Evolutionary conservation across 2,797 vertebrate genomes (phyloP), one percentile per base, ranked within the genome.

Genomic region (Acipenser oxyrinchus): DNA sequence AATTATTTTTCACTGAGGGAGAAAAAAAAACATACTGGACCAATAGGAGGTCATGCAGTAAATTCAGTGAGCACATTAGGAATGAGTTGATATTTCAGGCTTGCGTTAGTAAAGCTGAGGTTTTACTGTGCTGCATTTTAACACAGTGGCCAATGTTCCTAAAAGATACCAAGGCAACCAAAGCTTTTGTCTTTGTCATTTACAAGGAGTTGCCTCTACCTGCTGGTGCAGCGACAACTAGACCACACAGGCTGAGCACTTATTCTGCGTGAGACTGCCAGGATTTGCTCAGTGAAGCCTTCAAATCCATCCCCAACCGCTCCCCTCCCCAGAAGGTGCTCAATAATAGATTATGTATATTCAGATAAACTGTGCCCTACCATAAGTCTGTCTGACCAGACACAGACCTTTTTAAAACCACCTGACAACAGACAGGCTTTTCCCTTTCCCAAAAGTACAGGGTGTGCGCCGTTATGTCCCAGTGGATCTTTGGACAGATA

Each of bases 241-340:
- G 86, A 88, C 88, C 87, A 88, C 88, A 90, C 87, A 88, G 75
- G 68, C 72, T 65, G 75, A 76, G 81, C 49, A 62, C 70, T 68
- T 68, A 59, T 59, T 70, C 64, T 73, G 78, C 75, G 78, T 79
- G 76, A 79, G 73, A 81, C 60, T 68, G 73, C 70, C 67, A 75
- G 82, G 83, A 84, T 89, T 87, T 89, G 86, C 82, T 82, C 87
- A 84, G 73, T 72, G 77, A 79, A 88, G 81, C 84, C 78, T 73
- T 76, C 71, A 86, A 79, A 78, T 76, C 74, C 71, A 66, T 73
- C 71, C 65, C 75, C 72, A 68, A 69, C 67, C 53, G 37, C 60
- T 65, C 69, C 73, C 68, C 66, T 66, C 6, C 52, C 63, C 60
- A 69, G 72, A 50, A 67, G 63, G 72, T 73, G 69, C 65, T 71